Percentiles rank a stretch among this genome's conserved stretches.
These are phyloP conservation scores for Gymnocypris eckloni DNA, from an alignment of 2,797 vertebrate species.

Conservation along the genomic window DNA sequence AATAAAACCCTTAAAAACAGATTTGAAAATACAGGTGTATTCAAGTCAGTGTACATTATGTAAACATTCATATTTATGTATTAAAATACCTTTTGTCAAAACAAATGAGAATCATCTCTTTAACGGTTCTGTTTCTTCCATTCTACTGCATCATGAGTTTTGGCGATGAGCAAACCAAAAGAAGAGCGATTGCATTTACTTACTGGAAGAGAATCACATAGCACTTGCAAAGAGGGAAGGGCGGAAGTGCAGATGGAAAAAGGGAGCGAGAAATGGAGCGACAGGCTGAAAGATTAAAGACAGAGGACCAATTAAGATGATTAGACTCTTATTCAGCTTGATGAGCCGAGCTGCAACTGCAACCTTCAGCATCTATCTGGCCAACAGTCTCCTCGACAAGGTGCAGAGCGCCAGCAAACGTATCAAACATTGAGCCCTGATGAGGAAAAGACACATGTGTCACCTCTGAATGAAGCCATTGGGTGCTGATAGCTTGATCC, in stretches of 20 bases:
- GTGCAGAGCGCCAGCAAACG: conserved; percentile 53
- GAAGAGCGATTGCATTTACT: conserved; percentile 16
- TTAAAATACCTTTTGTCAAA: not conserved
- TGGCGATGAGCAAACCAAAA: conserved; percentile 14
- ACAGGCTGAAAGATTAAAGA: conserved; percentile 25
- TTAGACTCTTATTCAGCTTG: conserved; percentile 28
- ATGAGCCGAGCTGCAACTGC: conserved; percentile 14
- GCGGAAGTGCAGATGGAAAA: not conserved
- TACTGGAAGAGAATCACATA: not conserved
- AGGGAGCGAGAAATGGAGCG: not conserved
- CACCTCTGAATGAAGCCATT: conserved; percentile 55
- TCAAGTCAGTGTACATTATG: not conserved
- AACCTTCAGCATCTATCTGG: conserved; percentile 39
- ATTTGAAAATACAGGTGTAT: not conserved
- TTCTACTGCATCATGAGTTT: not conserved
- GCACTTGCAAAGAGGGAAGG: not conserved
- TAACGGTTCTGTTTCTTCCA: not conserved
- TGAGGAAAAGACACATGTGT: conserved; percentile 27
- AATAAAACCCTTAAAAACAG: not conserved
- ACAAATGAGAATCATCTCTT: not conserved
- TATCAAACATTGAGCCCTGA: conserved; percentile 25
- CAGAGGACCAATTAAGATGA: conserved; percentile 28
- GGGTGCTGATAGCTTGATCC: conserved; percentile 62
- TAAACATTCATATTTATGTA: not conserved
- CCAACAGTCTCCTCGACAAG: conserved; percentile 18